Conservation (phyloP, 1,140 invertebrate species). For the Solenopsis invicta region DNA sequence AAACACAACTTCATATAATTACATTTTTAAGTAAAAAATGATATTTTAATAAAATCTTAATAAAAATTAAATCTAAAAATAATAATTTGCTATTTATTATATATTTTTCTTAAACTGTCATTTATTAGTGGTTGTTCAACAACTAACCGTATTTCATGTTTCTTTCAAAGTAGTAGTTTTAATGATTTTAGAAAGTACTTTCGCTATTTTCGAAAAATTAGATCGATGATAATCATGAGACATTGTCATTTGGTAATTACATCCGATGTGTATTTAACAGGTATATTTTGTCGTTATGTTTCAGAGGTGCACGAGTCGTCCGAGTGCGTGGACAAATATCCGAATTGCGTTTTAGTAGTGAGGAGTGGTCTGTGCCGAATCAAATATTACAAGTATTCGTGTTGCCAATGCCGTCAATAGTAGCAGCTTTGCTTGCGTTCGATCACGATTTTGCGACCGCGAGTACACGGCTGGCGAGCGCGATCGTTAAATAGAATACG, state of each 20-base stretch:
- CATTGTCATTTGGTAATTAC: not conserved
- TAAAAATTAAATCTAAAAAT: no score
- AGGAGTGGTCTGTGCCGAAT: slow-evolving; percentile 94
- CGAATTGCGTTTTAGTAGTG: slow-evolving; percentile 92
- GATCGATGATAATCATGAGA: not conserved
- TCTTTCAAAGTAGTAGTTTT: not conserved
- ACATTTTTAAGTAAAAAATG: no score
- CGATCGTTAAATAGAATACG: not conserved
- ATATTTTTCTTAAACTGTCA: no score
- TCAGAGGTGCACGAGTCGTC: slow-evolving; percentile 77
- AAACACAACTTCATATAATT: no score
- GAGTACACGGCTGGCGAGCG: not conserved
- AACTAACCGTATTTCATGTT: not conserved
- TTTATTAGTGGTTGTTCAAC: not conserved
- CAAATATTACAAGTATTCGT: slow-evolving; percentile 93
- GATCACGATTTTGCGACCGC: not conserved
- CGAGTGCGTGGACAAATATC: slow-evolving; percentile 91
- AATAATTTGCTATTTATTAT: no score
- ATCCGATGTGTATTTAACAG: not conserved
- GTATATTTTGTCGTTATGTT: slow-evolving; percentile 52
- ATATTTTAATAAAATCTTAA: no score
- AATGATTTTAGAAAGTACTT: not conserved
- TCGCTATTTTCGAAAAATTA: not conserved
- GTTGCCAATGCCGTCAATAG: slow-evolving; percentile 89
- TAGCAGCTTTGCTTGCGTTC: slow-evolving; percentile 57